Percentiles rank a stretch among this genome's conserved stretches.
These are phyloP conservation scores for Dioctria rufipes DNA, from an alignment of 2,888 invertebrate species.

Conservation along the genomic window DNA sequence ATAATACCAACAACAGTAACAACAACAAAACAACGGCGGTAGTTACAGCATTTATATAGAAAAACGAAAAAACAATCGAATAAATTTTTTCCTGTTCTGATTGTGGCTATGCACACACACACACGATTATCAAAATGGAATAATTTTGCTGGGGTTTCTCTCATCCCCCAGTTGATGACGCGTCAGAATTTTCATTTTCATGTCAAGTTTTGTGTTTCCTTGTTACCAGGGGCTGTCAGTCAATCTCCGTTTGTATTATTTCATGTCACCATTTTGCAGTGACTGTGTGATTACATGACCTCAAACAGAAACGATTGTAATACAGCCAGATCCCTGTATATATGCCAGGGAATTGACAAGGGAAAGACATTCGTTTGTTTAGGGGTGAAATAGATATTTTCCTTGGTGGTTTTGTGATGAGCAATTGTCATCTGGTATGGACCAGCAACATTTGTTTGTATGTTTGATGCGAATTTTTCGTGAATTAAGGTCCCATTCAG, in stretches of 20 bases:
- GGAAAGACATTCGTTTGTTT: constrained; percentile 30
- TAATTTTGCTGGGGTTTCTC: not conserved
- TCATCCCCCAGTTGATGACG: constrained; percentile 51
- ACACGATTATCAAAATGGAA: not conserved
- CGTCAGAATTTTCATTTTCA: constrained; percentile 57
- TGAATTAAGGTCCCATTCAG: constrained; percentile 25
- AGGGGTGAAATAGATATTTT: constrained; percentile 39
- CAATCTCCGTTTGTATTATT: constrained; percentile 32
- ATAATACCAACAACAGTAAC: too few species aligned
- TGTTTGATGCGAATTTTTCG: constrained; percentile 5
- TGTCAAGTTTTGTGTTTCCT: constrained; percentile 25
- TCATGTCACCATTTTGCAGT: constrained; percentile 23
- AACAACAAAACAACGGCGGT: too few species aligned
- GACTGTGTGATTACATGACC: constrained; percentile 47
- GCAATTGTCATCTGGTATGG: constrained; percentile 33
- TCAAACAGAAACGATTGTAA: constrained; percentile 30
- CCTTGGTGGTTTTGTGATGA: constrained; percentile 18
- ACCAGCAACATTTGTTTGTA: not conserved
- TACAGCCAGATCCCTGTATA: not conserved
- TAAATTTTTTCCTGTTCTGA: constrained; percentile 37
- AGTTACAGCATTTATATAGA: not conserved
- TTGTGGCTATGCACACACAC: not conserved
- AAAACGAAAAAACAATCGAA: constrained; percentile 9
- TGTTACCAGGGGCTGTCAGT: constrained; percentile 38
- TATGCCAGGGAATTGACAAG: constrained; percentile 32